Conservation (phyloP, 2,888 invertebrate species). For the Dicyrtoma fusca region DNA sequence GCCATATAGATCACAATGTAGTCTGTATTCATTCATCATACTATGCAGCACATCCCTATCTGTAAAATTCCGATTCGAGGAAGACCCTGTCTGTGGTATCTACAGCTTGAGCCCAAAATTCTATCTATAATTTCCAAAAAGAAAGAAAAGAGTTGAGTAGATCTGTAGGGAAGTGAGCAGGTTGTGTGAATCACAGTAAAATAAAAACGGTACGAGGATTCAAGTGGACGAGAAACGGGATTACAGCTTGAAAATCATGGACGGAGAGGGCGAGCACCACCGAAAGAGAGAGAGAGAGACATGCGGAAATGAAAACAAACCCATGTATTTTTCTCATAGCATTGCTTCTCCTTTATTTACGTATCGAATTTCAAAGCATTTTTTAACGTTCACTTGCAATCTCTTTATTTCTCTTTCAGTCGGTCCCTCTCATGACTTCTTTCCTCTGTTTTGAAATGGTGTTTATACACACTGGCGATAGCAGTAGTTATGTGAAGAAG, state of each 20-base stretch:
- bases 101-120: too few species aligned
- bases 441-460: conserved; percentile 30
- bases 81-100: too few species aligned
- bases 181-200: background rate
- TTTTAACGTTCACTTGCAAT: conserved; percentile 1
- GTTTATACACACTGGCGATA: conserved; percentile 20
- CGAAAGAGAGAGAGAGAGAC: conserved; percentile 6
- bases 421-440: background rate
- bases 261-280: background rate
- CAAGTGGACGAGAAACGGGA: conserved; percentile 8
- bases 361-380: conserved; percentile 29
- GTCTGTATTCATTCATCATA: too few species aligned
- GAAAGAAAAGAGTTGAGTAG: too few species aligned
- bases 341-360: conserved; percentile 23
- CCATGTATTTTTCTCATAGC: conserved; percentile 24
- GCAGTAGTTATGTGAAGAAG: conserved; percentile 3
- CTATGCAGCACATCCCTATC: too few species aligned
- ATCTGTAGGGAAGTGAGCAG: too few species aligned
- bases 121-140: too few species aligned
- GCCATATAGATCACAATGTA: too few species aligned
- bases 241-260: conserved; percentile 5
- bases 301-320: conserved; percentile 33
- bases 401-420: conserved; percentile 21
- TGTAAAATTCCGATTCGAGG: too few species aligned
- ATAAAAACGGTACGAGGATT: background rate